Base-by-base conservation (phyloP, 2,113 vertebrate genomes). In the Rhynchomys soricoides region DNA sequence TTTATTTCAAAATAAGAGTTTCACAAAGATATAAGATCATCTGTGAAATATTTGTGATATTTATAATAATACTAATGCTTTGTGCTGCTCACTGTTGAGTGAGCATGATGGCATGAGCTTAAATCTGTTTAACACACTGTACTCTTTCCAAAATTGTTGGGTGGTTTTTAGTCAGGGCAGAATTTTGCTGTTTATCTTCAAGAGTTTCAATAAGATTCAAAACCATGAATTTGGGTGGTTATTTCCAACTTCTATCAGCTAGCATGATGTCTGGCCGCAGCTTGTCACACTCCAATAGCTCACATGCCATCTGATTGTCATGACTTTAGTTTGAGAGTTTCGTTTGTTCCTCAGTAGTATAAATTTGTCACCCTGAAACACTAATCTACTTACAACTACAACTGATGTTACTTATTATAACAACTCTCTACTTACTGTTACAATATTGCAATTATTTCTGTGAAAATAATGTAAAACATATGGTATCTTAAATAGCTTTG, bases 181-280 rank as follows among this genome's bases (percentile, higher is more conserved):
- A 16, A 62, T 93, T 48, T 91, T 50, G 6, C 34, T 71, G 9
- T 96, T 95, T 75, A 70, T 43, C 34, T 95, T 89, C 45, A 59
- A 45, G 43, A 52, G 7, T 62, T 74, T 34, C 70, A 48, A 0
- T 11, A 22, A 22, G 22, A 1, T 15, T 85, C 26, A 6, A 31
- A 45, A 16, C 13, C 37, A 3, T 57, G 26, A 24, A 89, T 45
- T 83, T 50, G 40, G 26, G 16, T 78, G 26, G 15, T 90, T 50
- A 86, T 57, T 92, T 96, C 74, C 29, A 86, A 86, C 43, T 96
- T 31, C 57, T 21, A 15, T 90, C 50, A 11, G 48, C 43, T 75
- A 87, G 55, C 26, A 15, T 31, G 70, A 81, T 57, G 24, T 52
- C 57, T 45, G 43, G 15, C 24, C n/a, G 86, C 59, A 68, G 29